Percentiles rank a stretch among this genome's conserved stretches.
phyloP scores from a whole-genome alignment of 2,113 vertebrate genomes.

The Takifugu bimaculatus region DNA sequence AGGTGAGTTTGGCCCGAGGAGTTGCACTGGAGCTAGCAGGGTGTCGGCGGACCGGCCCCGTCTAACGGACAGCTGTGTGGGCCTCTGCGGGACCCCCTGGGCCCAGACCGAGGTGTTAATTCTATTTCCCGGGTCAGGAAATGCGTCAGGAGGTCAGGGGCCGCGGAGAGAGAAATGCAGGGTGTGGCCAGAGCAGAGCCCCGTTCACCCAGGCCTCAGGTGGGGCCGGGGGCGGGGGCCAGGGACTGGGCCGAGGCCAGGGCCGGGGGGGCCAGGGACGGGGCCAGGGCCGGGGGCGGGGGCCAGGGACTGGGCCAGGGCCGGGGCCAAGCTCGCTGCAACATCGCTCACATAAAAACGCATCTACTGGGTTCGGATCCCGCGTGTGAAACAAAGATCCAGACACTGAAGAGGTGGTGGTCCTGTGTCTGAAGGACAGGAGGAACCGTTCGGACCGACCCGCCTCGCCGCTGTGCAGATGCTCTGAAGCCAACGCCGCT shows the following conservation, averaged over 20 bases:
- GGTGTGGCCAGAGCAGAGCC: conserved; percentile 39
- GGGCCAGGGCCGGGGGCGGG: conserved; percentile 37
- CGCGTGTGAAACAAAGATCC: neutral
- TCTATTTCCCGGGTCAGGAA: conserved; percentile 80
- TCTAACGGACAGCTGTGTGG: conserved; percentile 65
- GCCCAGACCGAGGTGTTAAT: conserved; percentile 73
- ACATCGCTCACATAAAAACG: conserved; percentile 45
- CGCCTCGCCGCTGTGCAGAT: neutral
- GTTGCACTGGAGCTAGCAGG: conserved; percentile 6
- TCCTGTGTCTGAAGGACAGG: neutral
- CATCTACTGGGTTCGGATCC: conserved; percentile 40
- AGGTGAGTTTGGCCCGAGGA: conserved; percentile 1
- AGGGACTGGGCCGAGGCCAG: conserved; percentile 32
- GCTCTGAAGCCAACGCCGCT: conserved; percentile 14
- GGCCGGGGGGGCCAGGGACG: conserved; percentile 33
- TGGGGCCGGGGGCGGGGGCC: too few relatives aligned
- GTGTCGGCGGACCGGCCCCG: conserved; percentile 23
- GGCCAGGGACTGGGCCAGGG: conserved; percentile 15
- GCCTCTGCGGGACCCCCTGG: conserved; percentile 46
- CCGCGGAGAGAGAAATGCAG: conserved; percentile 52
- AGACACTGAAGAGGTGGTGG: neutral
- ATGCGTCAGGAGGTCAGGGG: conserved; percentile 67
- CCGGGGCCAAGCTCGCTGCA: conserved; percentile 40
- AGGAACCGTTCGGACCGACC: conserved; percentile 7
- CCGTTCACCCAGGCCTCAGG: conserved; percentile 27